Evolutionary conservation across 2,797 vertebrate species (phyloP), one percentile per base, ranked within the genome.

Genomic region (Lutjanus campechanus): DNA sequence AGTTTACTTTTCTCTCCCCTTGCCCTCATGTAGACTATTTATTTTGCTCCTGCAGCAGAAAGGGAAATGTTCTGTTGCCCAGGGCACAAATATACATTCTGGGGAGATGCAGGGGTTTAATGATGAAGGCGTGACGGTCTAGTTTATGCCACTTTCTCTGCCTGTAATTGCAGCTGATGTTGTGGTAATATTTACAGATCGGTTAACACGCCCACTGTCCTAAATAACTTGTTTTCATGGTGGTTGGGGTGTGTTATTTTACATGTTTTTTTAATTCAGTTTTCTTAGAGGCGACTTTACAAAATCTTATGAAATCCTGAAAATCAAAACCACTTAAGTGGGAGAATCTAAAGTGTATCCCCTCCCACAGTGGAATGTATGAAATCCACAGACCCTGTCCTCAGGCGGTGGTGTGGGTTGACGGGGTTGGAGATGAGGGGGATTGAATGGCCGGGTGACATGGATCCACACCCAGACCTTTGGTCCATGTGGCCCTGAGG

Each of bases 361-460:
- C 72, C 75, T 70, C 76, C 76, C 76, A 69, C 73, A 12, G 67
- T 69, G 91, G 84, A 92, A 90, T 88, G 86, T 82, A 20, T 81
- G 47, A 85, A 88, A 80, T 89, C 55, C 54, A 60, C 69, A 80
- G 81, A 70, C 64, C 79, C 51, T 44, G 41, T 84, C 89, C 87
- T 79, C 65, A 43, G 85, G 92, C 74, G 16, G 22, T 65, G 75
- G 8, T 80, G 75, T 85, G 86, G 82, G 76, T 66, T 84, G 84
- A 85, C 81, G 13, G 53, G 64, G 53, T 47, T 43, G 49, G 75
- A 83, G 82, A 89, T 73, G 87, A 85, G 81, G 56, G 69, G 77
- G 86, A 88, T 85, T 86, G 83, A 76, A 89, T 89, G 77, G 82
- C 87, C 4, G n/a, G 73, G 69, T 83, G 86, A 89, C 81, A 88